phyloP scores from a whole-genome alignment of 2,113 vertebrate genomes.

The rabbit (Oryctolagus cuniculus) region mOryCun1.1 NC_091443.1:111454001-111454500 shows the following conservation, averaged over 20 bases:
- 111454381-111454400: conserved; percentile 41
- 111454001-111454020: not conserved
- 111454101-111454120: not conserved
- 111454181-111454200: not conserved
- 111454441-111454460: conserved; percentile 54
- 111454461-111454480: conserved; percentile 2
- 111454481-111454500: conserved; percentile 42
- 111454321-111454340: not conserved
- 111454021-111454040: not conserved
- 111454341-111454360: conserved; percentile 19
- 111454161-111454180: not conserved
- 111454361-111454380: not conserved
- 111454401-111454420: not conserved
- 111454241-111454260: not conserved
- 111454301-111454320: not conserved
- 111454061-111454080: not conserved
- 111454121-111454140: not conserved
- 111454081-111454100: not conserved
- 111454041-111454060: not conserved
- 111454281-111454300: not conserved
- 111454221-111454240: too few relatives aligned
- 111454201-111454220: not conserved
- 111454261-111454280: too few relatives aligned
- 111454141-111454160: not conserved
- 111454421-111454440: conserved; percentile 38